Base-by-base conservation (phyloP, 2,888 invertebrate species). In the Sipha maydis region DNA sequence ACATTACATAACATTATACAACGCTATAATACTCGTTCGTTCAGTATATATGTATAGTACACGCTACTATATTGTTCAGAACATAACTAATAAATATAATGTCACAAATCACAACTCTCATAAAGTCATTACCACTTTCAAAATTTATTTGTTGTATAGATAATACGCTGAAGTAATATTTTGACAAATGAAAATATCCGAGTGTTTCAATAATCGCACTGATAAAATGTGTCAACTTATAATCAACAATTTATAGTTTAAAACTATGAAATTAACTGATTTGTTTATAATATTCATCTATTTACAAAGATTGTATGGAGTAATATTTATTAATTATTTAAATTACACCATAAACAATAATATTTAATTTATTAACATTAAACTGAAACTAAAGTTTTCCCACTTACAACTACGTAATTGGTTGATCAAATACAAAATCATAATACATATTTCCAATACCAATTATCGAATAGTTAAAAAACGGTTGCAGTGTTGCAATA, bases 251-350 rank as follows among this genome's bases (percentile, higher is more conserved):
- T 21, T 61, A 61, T 61, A 21, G 25, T 61, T 61, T 5, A 7
- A 61, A 61, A 61, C 56, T 25, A 25, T 7, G 8, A 71, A 71
- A 83, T 67, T 67, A 82, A 71, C 31, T 31, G 48, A 8, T 71
- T 31, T 71, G 25, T 83, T 83, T 83, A 80, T 25, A 56, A 79
- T n/a, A 76, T 25, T 56, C 19, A 56, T 25, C 34, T 56, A 79
- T 56, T 78, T 56, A 71, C 71, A 31, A 28, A 71, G 28, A 71
- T 28, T 31, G 3, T 28, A 71, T 17, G 28, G 31, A 14, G 11
- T 78, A 78, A 19, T 79, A 48, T 48, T 82, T 41, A 69, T 11
- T 28, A 82, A 41, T 69, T 38, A n/a, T 41, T 71, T 69, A 82
- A 71, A 82, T 31, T 48, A 41, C 9, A 48, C 21, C 19, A 41